Conservation (phyloP, 2,888 invertebrate genomes). For the Cataglyphis altisquamis region DNA sequence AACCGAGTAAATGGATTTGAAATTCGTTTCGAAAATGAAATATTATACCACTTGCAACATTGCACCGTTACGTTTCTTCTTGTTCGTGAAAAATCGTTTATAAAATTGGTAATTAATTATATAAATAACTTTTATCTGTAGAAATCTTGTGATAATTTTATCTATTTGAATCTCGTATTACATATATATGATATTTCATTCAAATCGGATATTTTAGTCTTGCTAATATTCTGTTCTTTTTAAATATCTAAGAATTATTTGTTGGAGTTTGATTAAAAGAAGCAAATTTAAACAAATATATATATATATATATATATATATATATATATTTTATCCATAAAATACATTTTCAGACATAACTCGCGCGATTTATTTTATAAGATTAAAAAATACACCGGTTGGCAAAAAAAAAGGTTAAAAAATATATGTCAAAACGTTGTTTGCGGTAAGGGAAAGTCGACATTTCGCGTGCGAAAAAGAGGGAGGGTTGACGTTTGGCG, state of each 20-base stretch:
- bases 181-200: not conserved
- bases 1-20: constrained; percentile 15
- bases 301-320: too few species aligned
- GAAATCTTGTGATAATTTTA: not conserved
- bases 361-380: not conserved
- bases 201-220: not conserved
- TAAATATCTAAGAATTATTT: not conserved
- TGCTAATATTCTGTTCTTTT: not conserved
- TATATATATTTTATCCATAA: not conserved
- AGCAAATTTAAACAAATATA: not conserved
- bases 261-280: not conserved
- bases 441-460: constrained; percentile 11
- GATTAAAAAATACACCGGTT: not conserved
- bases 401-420: not conserved
- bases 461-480: not conserved
- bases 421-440: not conserved
- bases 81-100: not conserved
- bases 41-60: constrained; percentile 13
- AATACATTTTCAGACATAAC: not conserved
- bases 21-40: constrained; percentile 22
- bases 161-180: not conserved
- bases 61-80: not conserved
- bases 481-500: not conserved
- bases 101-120: not conserved
- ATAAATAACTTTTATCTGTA: not conserved